Evolutionary conservation across 2,888 invertebrate genomes (phyloP), one percentile per base, ranked within the genome.

Genomic region (Cyclophora albipunctata): DNA sequence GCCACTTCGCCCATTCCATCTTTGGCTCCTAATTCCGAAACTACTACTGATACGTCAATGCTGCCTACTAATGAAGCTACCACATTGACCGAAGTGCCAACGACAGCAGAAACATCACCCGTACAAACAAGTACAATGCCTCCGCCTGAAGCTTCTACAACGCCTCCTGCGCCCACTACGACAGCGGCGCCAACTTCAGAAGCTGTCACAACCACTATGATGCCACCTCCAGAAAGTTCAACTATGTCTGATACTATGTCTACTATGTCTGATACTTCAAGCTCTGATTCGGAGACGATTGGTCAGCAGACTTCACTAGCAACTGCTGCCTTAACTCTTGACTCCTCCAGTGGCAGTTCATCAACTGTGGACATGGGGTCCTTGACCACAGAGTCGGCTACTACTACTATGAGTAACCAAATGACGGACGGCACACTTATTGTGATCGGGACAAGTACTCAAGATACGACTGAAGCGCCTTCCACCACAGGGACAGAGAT

Each of bases 21-120:
- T 7, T 65, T 59, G 34, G 73, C 72, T n/a, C 71, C 76, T 3
- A 77, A 75, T 51, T 70, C 73, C 37, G 78, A 52, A 43, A 6
- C 45, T 2, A 45, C 49, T 6, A 50, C 53, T 34, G 52, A 54
- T 5, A 58, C 60, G 34, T 52, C 55, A 7, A 49, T 6, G 7
- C 42, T 20, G 7, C 4, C 42, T 3, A 20, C 42, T 7, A 7
- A 7, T 20, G 7, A 7, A 43, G 43, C 34, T 1, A 20, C 20
- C 20, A 34, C 43, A 2, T 1, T 5, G 2, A 43, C 43, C 20
- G 20, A 34, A 33, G 5, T 33, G 5, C 20, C 3, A 7, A 20
- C 43, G 3, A 20, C 42, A 42, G 37, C 37, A 37, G 37, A 37
- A 37, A 37, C 37, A 47, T 7, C 34, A 42, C 4, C 42, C 42